Percentiles rank a stretch among this genome's conserved stretches.
phyloP scores from a whole-genome alignment of 2,797 vertebrate species.

The Premnoplex brunnescens region DNA sequence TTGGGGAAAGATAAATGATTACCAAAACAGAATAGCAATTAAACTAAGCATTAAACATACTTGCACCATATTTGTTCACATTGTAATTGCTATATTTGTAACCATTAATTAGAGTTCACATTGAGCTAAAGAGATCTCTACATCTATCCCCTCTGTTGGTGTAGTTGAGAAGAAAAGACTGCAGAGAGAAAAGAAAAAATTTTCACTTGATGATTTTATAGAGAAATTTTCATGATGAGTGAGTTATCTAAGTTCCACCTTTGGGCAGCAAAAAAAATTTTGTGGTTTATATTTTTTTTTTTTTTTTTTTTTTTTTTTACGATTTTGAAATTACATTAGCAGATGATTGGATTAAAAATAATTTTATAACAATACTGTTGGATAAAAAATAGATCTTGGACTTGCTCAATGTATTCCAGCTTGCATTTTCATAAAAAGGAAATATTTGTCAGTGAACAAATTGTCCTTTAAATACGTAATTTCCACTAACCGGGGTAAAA shows the following conservation, averaged over 20 bases:
- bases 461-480: neutral
- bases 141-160: neutral
- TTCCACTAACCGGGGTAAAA: neutral
- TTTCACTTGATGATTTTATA: neutral
- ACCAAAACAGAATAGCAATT: slow-evolving; percentile 15
- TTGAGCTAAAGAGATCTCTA: neutral
- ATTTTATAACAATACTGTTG: neutral
- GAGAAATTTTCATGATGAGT: neutral
- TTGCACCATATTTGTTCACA: neutral
- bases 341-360: neutral
- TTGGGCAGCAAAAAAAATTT: neutral
- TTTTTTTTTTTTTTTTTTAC: neutral
- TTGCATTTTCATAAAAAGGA: neutral
- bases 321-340: neutral
- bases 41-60: neutral
- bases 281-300: neutral
- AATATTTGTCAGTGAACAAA: neutral
- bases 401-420: neutral
- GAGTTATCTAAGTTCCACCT: neutral
- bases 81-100: slow-evolving; percentile 3
- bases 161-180: neutral
- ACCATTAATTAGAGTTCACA: slow-evolving; percentile 10
- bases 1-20: slow-evolving; percentile 12
- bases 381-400: neutral
- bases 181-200: neutral